Conservation (phyloP, 2,113 vertebrate genomes). For the Paedocypris sp. region DNA sequence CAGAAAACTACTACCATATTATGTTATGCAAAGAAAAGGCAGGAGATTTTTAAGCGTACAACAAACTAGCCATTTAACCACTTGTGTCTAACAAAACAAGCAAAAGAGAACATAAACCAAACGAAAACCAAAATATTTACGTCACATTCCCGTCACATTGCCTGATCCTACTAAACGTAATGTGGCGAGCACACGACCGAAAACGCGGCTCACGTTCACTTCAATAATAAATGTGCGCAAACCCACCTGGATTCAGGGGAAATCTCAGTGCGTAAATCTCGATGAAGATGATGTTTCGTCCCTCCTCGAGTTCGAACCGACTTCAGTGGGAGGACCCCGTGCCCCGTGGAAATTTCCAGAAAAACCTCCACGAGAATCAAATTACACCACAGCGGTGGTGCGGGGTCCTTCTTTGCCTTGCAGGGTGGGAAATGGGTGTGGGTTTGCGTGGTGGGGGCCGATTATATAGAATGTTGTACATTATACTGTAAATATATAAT, state of each 20-base stretch:
- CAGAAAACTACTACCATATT: no score
- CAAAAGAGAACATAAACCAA: no score
- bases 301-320: constrained; percentile 13
- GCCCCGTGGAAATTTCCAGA: constrained; percentile 41
- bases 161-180: neutral
- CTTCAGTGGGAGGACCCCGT: constrained; percentile 26
- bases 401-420: no score
- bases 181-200: neutral
- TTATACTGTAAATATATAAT: no score
- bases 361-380: constrained; percentile 30
- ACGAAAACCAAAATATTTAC: no score
- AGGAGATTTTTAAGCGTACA: no score
- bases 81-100: no score
- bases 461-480: no score
- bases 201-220: neutral
- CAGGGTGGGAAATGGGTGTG: no score
- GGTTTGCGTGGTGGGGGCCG: no score
- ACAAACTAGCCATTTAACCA: no score
- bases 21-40: no score
- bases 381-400: constrained; percentile 30
- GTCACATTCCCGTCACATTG: neutral
- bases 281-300: neutral
- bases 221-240: neutral
- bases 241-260: constrained; percentile 15
- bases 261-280: neutral